Base-by-base conservation (phyloP, 1,140 invertebrate genomes). In the Sitobion miscanthi region DNA sequence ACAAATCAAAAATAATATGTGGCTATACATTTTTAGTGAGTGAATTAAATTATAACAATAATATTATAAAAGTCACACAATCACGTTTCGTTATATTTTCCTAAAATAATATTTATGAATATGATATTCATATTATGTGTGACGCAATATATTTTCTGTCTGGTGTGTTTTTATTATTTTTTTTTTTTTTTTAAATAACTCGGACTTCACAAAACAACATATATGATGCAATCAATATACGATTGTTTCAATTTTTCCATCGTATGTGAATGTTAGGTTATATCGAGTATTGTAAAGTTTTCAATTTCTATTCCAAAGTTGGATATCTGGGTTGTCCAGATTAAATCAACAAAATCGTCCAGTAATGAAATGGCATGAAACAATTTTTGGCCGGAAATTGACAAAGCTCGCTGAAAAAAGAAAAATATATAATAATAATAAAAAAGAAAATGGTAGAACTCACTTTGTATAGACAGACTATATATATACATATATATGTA, bases 321-420 rank as follows among this genome's bases (percentile, higher is more conserved):
- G 11, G 23, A 25, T 85, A 45, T 25, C 83, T 8, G 38, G 11
- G 42, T 85, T 9, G 23, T 42, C 38, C 38, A 85, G 83, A 85
- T 85, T 85, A n/a, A 87, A 87, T 87, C 85, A 87, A 87, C 42
- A 87, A 47, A 86, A 87, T 87, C 23, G 42, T 87, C 25, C 1
- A 17, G 42, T 87, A 49, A 87, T 49, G 86, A 49, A 87, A 87
- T 87, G 30, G 25, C 14, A 47, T 30, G 45, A 49, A 47, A 87
- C 86, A 49, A 87, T 87, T 87, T 87, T 87, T 87, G 45, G 30
- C 86, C 86, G 86, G 86, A 87, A 87, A 49, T 49, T 87, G 45
- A 87, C 47, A 49, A 49, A 87, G 30, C 30, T 35, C 86, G 0
- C 5, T 4, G 25, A 47, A 47, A 45, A 87, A 25, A 85, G 21